phyloP scores from a whole-genome alignment of 92 coral and sea anemone genomes.

The Porites divaricata region DNA sequence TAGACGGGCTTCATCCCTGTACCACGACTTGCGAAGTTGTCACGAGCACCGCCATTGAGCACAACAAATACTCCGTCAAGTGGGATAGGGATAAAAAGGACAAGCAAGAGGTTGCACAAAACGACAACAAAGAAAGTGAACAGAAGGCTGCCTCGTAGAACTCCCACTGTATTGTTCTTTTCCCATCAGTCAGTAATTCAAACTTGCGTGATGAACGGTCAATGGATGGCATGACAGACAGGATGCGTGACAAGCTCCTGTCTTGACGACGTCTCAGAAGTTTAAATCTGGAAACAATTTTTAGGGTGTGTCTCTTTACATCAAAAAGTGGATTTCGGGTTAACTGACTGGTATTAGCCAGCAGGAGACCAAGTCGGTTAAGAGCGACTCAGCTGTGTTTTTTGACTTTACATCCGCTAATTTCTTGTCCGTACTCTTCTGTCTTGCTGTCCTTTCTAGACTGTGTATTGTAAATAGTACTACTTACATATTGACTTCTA shows the following conservation, averaged over 20 bases:
- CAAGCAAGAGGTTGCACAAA: constrained; percentile 9
- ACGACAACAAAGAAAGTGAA: constrained; percentile 23
- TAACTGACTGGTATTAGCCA: too few species aligned
- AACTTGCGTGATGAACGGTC: not conserved
- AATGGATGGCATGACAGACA: constrained; percentile 17
- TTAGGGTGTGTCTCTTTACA: too few species aligned
- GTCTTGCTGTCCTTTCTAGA: constrained; percentile 16
- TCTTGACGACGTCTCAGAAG: not conserved
- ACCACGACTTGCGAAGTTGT: constrained; percentile 76
- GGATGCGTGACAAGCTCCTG: constrained; percentile 3
- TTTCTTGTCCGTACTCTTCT: not conserved
- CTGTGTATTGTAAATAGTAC: constrained; percentile 33
- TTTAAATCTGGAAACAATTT: too few species aligned
- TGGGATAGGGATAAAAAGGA: constrained; percentile 55
- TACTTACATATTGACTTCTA: not conserved
- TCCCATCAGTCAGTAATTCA: not conserved
- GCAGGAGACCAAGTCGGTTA: not conserved
- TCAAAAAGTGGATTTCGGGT: too few species aligned
- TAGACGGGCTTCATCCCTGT: constrained; percentile 91
- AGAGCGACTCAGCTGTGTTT: not conserved
- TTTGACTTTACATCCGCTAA: not conserved
- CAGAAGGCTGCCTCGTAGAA: constrained; percentile 29
- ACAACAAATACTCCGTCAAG: constrained; percentile 86
- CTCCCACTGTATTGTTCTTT: constrained; percentile 14
- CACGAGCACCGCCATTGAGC: constrained; percentile 69